Percentiles rank a stretch among this genome's conserved stretches.
phyloP scores from a whole-genome alignment of 2,797 vertebrate species.

The Phrynocephalus guinanensis region DNA sequence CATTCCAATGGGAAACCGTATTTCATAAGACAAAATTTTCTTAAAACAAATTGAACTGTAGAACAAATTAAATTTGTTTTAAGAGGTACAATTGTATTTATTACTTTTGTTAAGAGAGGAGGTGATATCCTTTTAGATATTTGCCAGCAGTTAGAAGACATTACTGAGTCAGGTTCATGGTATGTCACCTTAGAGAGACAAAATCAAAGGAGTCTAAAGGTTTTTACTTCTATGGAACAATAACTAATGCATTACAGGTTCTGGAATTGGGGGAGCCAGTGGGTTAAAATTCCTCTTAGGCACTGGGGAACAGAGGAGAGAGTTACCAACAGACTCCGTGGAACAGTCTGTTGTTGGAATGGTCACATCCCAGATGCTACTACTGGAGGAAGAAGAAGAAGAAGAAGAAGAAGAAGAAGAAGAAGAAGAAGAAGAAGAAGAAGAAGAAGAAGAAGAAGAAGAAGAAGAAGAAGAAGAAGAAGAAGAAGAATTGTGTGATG shows the following conservation, averaged over 20 bases:
- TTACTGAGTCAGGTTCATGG: neutral
- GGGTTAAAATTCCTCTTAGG: neutral
- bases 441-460: too few relatives aligned
- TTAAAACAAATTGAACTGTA: too few relatives aligned
- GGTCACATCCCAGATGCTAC: too few relatives aligned
- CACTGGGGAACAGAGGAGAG: neutral
- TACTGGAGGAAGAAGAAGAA: too few relatives aligned
- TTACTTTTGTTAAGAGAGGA: neutral
- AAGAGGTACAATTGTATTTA: too few relatives aligned
- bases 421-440: too few relatives aligned
- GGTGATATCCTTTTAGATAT: neutral
- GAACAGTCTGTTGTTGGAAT: neutral
- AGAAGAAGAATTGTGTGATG: too few relatives aligned
- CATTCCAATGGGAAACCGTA: too few relatives aligned
- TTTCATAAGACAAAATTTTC: too few relatives aligned
- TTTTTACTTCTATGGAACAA: neutral
- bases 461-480: too few relatives aligned
- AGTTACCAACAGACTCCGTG: neutral
- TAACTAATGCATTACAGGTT: neutral
- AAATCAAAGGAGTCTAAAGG: neutral
- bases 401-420: too few relatives aligned
- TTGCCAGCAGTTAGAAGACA: neutral
- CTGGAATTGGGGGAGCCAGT: neutral
- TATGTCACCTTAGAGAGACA: neutral
- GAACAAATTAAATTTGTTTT: too few relatives aligned